Base-by-base conservation (phyloP, 2,113 vertebrate species). In the Laticauda laticaudata region DNA sequence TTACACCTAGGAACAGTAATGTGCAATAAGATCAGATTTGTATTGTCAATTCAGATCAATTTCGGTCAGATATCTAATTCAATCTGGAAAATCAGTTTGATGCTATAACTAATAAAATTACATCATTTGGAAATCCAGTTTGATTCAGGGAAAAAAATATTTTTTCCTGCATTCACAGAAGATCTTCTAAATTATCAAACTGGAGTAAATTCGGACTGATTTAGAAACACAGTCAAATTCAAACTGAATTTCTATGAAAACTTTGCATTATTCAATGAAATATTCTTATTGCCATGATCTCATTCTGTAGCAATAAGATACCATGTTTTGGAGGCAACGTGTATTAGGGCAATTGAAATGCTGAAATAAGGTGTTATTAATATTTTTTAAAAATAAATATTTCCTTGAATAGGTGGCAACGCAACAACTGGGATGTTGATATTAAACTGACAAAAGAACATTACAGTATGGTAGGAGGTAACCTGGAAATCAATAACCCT, bases 391-490 rank as follows among this genome's bases (percentile, higher is more conserved):
- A 29, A 91, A 95, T 86, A 91, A 75, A 94, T 85, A 94, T 95
- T 91, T 96, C 64, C 96, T 95, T 95, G 89, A 55, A 89, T 95
- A 99, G 99, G 94, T 99, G 99, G 99, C 98, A 96, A 95, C 96
- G 98, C 96, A 98, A 98, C 94, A 97, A 97, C 87, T 96, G 94
- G 91, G 98, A 98, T 75, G 98, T 99, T 91, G 97, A 98, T 94
- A 93, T 98, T 93, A 96, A 88, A 55, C 7, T 87, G 21, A 53
- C 96, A 15, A 97, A 97, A 89, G 97, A 97, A 3, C 98, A 98
- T 90, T 99, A 99, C 96, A 98, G 97, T 92, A 97, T 99, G 97
- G 97, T 97, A 14, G 99, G 98, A 89, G 99, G 99, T 92, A 99
- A 98, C 96, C 97, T 99, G 92, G 96, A 99, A 90, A 99, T 99